Percentiles rank a stretch among this genome's conserved stretches.
phyloP scores from a whole-genome alignment of 2,113 vertebrate species.

The Castor canadensis region DNA sequence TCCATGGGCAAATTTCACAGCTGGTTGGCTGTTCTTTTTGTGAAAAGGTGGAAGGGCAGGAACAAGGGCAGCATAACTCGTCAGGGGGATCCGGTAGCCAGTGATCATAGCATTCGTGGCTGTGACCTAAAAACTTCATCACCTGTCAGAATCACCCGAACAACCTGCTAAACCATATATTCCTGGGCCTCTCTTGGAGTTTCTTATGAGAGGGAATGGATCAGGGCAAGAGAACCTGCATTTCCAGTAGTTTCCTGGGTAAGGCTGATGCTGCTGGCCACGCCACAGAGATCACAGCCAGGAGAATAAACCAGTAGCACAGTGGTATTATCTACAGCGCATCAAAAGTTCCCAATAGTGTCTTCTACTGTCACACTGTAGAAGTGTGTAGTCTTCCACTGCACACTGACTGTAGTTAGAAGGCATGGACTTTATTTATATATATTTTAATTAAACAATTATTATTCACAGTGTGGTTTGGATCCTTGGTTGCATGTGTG shows the following conservation, averaged over 20 bases:
- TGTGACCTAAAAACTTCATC: neutral
- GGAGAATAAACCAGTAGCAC: neutral
- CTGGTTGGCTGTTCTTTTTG: neutral
- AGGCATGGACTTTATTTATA: neutral
- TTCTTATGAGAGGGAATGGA: neutral
- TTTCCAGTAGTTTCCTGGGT: neutral
- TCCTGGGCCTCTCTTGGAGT: neutral
- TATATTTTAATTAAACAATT: too few relatives aligned
- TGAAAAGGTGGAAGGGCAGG: neutral
- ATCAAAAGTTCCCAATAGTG: neutral
- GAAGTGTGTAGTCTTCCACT: too few relatives aligned
- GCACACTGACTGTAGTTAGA: neutral
- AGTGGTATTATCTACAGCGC: neutral
- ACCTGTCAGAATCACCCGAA: neutral
- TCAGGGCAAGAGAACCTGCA: neutral
- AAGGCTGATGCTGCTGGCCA: neutral
- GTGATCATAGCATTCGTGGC: neutral
- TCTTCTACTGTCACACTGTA: too few relatives aligned
- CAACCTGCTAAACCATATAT: neutral
- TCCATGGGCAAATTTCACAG: neutral
- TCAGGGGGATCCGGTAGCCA: neutral
- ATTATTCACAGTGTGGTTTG: too few relatives aligned
- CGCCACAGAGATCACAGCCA: neutral
- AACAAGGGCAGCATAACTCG: neutral
- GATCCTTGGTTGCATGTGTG: too few relatives aligned